These are phyloP conservation scores for Hozukius guyotensis DNA, from an alignment of 2,797 vertebrate species.

Conservation along the genomic window DNA sequence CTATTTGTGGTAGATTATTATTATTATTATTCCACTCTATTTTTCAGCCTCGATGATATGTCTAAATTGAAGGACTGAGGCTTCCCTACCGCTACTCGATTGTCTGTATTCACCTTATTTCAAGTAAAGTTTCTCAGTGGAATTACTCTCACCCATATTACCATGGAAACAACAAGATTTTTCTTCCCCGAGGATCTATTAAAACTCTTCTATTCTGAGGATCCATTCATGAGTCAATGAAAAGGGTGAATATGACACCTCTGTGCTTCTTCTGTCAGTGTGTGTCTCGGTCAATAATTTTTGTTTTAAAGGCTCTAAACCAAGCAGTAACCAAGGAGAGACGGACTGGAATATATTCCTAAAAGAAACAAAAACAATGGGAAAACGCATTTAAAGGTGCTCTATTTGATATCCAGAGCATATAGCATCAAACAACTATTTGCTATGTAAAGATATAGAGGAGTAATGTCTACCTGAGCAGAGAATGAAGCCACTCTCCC, in stretches of 20 bases:
- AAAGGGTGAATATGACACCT: conserved; percentile 55
- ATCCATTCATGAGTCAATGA: conserved; percentile 60
- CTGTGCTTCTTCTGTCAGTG: conserved; percentile 24
- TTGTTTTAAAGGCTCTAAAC: conserved; percentile 13
- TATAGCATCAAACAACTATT: too few relatives aligned
- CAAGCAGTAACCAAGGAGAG: background rate
- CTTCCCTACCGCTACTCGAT: conserved; percentile 1
- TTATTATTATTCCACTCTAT: conserved; percentile 4
- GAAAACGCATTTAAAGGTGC: too few relatives aligned
- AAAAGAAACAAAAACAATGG: too few relatives aligned
- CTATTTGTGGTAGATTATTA: background rate
- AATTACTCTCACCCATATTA: conserved; percentile 65
- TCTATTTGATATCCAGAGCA: too few relatives aligned
- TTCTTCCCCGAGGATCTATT: conserved; percentile 61
- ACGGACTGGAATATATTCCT: too few relatives aligned
- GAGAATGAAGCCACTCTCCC: too few relatives aligned
- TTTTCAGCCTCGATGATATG: conserved; percentile 13
- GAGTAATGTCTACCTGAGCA: too few relatives aligned
- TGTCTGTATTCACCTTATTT: conserved; percentile 54
- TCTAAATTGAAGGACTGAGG: conserved; percentile 17
- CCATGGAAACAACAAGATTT: conserved; percentile 81
- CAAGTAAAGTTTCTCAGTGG: conserved; percentile 62
- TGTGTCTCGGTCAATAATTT: conserved; percentile 46
- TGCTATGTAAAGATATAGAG: too few relatives aligned
- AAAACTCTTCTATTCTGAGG: conserved; percentile 64